Evolutionary conservation across 1,140 invertebrate species (phyloP).

Genomic region (Globodera ellingtonae): DNA sequence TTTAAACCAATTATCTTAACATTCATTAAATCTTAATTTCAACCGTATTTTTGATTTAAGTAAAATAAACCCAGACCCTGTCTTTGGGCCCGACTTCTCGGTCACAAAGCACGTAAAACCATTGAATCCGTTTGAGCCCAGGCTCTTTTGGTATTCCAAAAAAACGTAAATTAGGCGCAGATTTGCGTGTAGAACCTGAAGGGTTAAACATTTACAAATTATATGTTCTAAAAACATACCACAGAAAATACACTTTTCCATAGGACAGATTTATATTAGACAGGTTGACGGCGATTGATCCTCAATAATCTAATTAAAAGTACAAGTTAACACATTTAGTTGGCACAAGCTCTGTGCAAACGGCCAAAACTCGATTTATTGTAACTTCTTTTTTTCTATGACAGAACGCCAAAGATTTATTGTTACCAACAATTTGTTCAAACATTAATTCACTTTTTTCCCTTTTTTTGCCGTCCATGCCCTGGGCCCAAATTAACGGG

Average conservation of each 20-base stretch:
- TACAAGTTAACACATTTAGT: too few species aligned
- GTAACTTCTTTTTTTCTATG: too few species aligned
- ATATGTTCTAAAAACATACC: slow-evolving; percentile 9
- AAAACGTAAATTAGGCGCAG: slow-evolving; percentile 45
- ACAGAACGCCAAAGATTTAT: background rate
- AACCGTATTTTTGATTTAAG: too few species aligned
- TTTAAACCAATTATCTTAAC: too few species aligned
- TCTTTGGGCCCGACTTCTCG: slow-evolving; percentile 53
- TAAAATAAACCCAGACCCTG: slow-evolving; percentile 34
- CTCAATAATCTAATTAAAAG: too few species aligned
- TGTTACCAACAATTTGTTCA: background rate
- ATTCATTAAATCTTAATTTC: too few species aligned
- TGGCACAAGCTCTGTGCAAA: too few species aligned
- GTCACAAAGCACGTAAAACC: slow-evolving; percentile 53
- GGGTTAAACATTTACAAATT: slow-evolving; percentile 1
- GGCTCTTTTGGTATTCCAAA: slow-evolving; percentile 53
- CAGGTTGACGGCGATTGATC: too few species aligned
- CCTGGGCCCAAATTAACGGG: too few species aligned
- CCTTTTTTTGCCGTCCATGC: too few species aligned
- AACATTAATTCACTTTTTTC: too few species aligned
- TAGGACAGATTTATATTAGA: background rate
- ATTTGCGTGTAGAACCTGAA: slow-evolving; percentile 34
- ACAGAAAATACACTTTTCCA: slow-evolving; percentile 41
- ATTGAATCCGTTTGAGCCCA: slow-evolving; percentile 57
- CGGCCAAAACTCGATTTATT: background rate